phyloP scores from a whole-genome alignment of 2,888 invertebrate genomes.

The Pyralis farinalis region DNA sequence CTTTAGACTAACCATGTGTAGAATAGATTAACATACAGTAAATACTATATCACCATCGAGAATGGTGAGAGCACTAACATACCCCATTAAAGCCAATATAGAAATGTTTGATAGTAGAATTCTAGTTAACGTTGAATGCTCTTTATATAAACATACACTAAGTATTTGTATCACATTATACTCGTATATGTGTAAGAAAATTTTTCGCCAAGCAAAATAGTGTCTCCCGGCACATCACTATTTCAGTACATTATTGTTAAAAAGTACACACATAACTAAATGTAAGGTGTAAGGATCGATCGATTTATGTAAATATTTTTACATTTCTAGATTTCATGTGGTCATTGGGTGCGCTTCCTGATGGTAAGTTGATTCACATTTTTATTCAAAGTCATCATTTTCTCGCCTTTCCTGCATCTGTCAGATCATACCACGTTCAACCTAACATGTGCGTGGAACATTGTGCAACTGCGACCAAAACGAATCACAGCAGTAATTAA shows the following conservation, averaged over 20 bases:
- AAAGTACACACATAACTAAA: slow-evolving; percentile 49
- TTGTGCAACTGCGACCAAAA: slow-evolving; percentile 46
- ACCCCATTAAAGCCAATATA: slow-evolving; percentile 61
- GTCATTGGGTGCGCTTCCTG: slow-evolving; percentile 98
- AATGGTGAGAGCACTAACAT: slow-evolving; percentile 63
- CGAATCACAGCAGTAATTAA: slow-evolving; percentile 48
- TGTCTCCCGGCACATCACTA: slow-evolving; percentile 70
- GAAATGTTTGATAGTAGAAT: slow-evolving; percentile 57
- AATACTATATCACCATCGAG: slow-evolving; percentile 35
- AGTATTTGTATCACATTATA: slow-evolving; percentile 43
- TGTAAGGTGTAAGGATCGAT: slow-evolving; percentile 73
- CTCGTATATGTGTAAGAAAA: slow-evolving; percentile 49
- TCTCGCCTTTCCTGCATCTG: slow-evolving; percentile 47
- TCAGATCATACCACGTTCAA: slow-evolving; percentile 35
- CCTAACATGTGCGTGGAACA: slow-evolving; percentile 16
- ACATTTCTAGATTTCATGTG: slow-evolving; percentile 98
- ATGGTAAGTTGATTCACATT: slow-evolving; percentile 88
- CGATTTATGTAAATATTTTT: slow-evolving; percentile 81
- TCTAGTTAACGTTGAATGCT: slow-evolving; percentile 54
- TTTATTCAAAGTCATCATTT: slow-evolving; percentile 58
- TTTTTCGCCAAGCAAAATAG: slow-evolving; percentile 79
- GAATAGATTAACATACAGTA: slow-evolving; percentile 71
- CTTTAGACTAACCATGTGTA: slow-evolving; percentile 77
- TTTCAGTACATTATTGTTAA: slow-evolving; percentile 40
- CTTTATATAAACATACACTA: slow-evolving; percentile 48